Evolutionary conservation across 2,113 vertebrate species (phyloP).

Genomic region (Sprattus sprattus): DNA sequence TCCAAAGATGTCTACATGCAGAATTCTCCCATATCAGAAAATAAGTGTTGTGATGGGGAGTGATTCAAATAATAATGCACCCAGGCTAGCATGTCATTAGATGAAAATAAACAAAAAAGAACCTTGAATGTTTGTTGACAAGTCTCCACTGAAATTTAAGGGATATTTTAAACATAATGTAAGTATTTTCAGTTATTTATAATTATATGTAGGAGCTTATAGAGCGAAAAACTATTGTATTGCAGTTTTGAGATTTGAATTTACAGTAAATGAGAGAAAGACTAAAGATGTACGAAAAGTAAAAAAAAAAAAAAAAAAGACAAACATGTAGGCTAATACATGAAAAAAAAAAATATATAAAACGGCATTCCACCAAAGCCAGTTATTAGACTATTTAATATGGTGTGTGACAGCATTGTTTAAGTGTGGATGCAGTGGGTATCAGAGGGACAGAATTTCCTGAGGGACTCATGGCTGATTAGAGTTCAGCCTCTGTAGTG

Average conservation of each 20-base stretch:
- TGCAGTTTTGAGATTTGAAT: no score
- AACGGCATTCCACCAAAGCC: no score
- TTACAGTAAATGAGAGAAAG: neutral
- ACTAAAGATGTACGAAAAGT: neutral
- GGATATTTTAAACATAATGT: no score
- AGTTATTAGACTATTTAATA: neutral
- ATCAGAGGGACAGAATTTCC: neutral
- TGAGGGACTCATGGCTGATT: neutral
- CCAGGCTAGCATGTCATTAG: no score
- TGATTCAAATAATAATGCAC: no score
- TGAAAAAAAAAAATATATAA: no score
- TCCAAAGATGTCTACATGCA: no score
- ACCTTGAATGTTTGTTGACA: no score
- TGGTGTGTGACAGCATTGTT: neutral
- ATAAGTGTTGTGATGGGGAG: no score
- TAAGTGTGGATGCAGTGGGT: neutral
- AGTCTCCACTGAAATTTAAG: no score
- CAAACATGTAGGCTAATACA: neutral
- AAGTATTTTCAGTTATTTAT: neutral
- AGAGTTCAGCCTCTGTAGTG: slow-evolving; percentile 49
- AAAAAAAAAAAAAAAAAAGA: neutral
- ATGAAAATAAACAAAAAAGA: no score
- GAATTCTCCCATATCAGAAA: no score
- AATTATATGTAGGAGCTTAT: neutral
- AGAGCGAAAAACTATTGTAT: neutral